These are phyloP conservation scores for Mesocentrotus franciscanus DNA, from an alignment of 53 echinoderm and acorn worm species.

Conservation along the genomic window DNA sequence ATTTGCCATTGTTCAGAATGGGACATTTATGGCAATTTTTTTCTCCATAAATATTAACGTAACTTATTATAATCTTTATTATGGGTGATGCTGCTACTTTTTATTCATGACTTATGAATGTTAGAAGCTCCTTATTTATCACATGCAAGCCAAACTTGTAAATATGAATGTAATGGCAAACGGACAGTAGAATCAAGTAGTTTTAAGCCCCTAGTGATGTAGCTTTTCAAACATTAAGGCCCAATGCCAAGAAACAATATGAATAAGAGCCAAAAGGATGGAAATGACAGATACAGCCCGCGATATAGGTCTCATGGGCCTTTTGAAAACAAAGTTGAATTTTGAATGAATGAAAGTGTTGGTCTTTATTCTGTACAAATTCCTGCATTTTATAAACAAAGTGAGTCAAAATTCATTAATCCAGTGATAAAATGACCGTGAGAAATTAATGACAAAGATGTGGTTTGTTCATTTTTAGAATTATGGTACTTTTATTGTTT, in stretches of 20 bases:
- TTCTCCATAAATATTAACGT: not conserved
- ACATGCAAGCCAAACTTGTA: not conserved
- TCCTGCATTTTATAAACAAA: too few relatives aligned
- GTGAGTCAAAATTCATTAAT: too few relatives aligned
- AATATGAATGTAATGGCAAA: not conserved
- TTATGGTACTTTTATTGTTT: too few relatives aligned
- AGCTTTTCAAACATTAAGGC: not conserved
- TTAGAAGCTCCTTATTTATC: not conserved
- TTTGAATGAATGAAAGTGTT: too few relatives aligned
- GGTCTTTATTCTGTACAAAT: too few relatives aligned
- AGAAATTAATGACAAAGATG: too few relatives aligned
- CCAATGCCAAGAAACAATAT: not conserved
- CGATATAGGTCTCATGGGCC: too few relatives aligned
- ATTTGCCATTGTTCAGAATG: not conserved
- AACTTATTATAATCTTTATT: conserved; percentile 21
- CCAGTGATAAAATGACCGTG: too few relatives aligned
- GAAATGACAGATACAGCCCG: too few relatives aligned
- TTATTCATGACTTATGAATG: not conserved
- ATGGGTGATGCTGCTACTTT: not conserved
- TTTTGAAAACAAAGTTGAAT: too few relatives aligned
- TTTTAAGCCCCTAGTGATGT: not conserved
- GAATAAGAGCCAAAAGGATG: not conserved
- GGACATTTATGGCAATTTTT: not conserved
- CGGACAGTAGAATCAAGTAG: not conserved
- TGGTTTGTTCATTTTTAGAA: too few relatives aligned